A percentile compares a stretch with the other conserved stretches of the same genome.
Conservation (phyloP, 1,140 invertebrate species). For the Cyrtorhinus lividipennis region DNA sequence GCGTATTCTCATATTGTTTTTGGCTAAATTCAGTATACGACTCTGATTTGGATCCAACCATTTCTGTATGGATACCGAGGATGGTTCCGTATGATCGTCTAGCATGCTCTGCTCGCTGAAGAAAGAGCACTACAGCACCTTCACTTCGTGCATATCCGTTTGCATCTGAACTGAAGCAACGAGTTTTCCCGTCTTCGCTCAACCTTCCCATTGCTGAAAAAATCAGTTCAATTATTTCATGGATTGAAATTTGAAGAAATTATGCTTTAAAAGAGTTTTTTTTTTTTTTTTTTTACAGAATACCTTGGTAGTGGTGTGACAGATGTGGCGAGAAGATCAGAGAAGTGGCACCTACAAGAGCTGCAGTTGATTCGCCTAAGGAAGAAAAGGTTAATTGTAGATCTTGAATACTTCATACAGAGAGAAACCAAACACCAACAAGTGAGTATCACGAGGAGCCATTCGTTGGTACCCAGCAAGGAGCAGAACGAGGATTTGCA, state of each 20-base stretch:
- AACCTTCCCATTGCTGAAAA: neutral
- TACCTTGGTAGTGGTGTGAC: neutral
- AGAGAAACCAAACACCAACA: no score
- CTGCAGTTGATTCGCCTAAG: neutral
- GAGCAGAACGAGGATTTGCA: no score
- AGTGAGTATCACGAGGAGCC: no score
- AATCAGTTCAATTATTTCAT: neutral
- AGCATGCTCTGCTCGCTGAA: conserved; percentile 40
- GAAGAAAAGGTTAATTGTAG: no score
- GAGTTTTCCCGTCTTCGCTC: neutral
- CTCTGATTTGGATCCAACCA: neutral
- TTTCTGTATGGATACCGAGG: neutral
- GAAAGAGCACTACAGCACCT: conserved; percentile 33
- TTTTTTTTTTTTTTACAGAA: neutral
- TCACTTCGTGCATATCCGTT: conserved; percentile 24
- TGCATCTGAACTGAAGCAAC: conserved; percentile 21
- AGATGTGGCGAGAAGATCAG: neutral
- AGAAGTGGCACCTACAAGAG: neutral
- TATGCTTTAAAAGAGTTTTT: neutral
- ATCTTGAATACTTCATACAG: no score
- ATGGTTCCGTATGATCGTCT: conserved; percentile 7
- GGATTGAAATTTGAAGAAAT: neutral
- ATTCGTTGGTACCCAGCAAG: no score
- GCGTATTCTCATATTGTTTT: neutral
- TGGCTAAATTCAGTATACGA: neutral